These are phyloP conservation scores for Chalcis sispes DNA, from an alignment of 2,888 invertebrate genomes.

Conservation along the genomic window DNA sequence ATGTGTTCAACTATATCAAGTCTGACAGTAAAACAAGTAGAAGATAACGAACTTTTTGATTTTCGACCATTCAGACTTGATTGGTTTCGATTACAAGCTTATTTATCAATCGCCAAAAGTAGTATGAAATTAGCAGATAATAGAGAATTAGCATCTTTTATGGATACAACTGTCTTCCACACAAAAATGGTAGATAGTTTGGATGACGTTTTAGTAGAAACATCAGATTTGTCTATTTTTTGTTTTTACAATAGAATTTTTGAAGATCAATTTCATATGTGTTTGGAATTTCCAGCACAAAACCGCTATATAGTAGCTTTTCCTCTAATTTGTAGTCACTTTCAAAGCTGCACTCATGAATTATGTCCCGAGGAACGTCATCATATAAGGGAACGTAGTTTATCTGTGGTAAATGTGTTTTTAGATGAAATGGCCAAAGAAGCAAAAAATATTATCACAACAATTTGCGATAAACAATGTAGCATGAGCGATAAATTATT, in stretches of 20 bases:
- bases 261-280: conserved; percentile 99
- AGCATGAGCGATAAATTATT: conserved; percentile 95
- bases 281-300: conserved; percentile 98
- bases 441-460: conserved; percentile 98
- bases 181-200: conserved; percentile 98
- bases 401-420: conserved; percentile 97
- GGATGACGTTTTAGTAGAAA: conserved; percentile 97
- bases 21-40: conserved; percentile 95
- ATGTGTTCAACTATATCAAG: conserved; percentile 92
- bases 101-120: conserved; percentile 90
- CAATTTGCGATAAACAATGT: conserved; percentile 98
- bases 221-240: conserved; percentile 97
- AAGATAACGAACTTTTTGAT: conserved; percentile 96
- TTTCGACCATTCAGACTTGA: conserved; percentile 96
- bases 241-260: conserved; percentile 98
- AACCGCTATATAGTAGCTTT: conserved; percentile 98
- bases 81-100: conserved; percentile 98
- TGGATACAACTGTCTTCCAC: conserved; percentile 98
- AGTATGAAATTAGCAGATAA: conserved; percentile 88
- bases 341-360: conserved; percentile 98
- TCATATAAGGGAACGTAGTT: conserved; percentile 95
- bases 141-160: conserved; percentile 90
- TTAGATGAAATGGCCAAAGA: conserved; percentile 99
- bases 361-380: conserved; percentile 98
- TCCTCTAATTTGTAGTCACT: conserved; percentile 98